Percentiles rank a stretch among this genome's conserved stretches.
Conservation (phyloP, 2,113 vertebrate genomes). For the Dolichotis patagonum region DNA sequence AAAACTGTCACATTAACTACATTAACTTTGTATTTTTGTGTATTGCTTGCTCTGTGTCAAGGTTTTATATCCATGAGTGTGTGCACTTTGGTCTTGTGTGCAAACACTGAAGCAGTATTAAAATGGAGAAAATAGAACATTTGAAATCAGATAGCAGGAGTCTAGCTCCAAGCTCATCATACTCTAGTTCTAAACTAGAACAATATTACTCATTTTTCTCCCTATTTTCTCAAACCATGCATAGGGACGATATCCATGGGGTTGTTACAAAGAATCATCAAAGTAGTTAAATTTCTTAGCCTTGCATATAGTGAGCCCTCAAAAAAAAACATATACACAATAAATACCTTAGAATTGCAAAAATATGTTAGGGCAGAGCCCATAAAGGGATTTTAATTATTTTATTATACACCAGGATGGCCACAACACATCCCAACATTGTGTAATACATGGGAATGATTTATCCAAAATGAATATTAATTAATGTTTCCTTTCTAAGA, state of each 20-base stretch:
- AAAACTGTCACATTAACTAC: neutral
- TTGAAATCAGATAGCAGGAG: neutral
- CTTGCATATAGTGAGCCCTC: neutral
- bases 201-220: neutral
- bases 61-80: neutral
- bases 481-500: neutral
- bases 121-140: neutral
- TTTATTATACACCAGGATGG: neutral
- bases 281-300: neutral
- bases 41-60: neutral
- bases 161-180: too few species aligned
- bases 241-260: neutral
- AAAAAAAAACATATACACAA: neutral
- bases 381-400: neutral
- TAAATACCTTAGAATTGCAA: neutral
- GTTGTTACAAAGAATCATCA: neutral
- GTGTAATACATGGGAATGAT: neutral
- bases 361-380: neutral
- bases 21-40: neutral
- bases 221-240: neutral
- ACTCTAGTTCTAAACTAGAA: neutral
- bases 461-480: neutral
- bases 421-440: neutral
- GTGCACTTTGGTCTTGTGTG: neutral
- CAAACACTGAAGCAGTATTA: neutral